Base-by-base conservation (phyloP, 2,113 vertebrate genomes). In the Takifugu flavidus region DNA sequence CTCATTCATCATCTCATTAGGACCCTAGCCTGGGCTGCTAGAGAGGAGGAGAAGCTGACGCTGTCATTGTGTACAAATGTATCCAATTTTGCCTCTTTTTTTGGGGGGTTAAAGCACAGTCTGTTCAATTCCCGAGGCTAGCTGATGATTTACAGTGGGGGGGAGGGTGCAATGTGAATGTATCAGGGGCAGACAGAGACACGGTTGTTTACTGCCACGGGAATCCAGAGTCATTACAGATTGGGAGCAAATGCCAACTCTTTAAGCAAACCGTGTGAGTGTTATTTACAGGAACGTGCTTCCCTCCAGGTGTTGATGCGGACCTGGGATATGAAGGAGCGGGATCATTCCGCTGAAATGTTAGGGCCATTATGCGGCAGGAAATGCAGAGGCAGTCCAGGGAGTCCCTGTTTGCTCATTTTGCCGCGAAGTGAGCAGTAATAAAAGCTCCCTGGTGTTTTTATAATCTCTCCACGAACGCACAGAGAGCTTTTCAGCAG, bases 1-100 rank as follows among this genome's bases (percentile, higher is more conserved):
- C 62, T 66, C 84, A 90, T 91, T 84, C 87, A 90, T 91, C 88
- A 90, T 89, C 82, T 85, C 82, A 80, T 89, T 87, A 89, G 82
- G 76, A 74, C 81, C 72, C 79, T 12, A 62, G 56, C 67, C 72
- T 54, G 59, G 64, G 68, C 69, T 25, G 53, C 2, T 6, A 59
- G 42, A 29, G 45, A 47, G 45, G 45, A 46, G 6, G 45, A 47
- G 45, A n/a, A 47, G 10, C 45, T 5, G 60, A 62, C 67, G 73
- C 43, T 56, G 60, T 65, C 47, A 54, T 65, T 75, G 78, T 84
- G 84, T 79, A 83, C 76, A 78, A 83, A 79, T 72, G 67, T 75
- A 56, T 75, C 77, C 74, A 63, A 79, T 78, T 34, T 14, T 15
- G 45, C n/a, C 45, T 47, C 13, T 47, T 10, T 26, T 74, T 77